phyloP scores from a whole-genome alignment of 2,113 vertebrate species.

The Urocitellus parryii region DNA sequence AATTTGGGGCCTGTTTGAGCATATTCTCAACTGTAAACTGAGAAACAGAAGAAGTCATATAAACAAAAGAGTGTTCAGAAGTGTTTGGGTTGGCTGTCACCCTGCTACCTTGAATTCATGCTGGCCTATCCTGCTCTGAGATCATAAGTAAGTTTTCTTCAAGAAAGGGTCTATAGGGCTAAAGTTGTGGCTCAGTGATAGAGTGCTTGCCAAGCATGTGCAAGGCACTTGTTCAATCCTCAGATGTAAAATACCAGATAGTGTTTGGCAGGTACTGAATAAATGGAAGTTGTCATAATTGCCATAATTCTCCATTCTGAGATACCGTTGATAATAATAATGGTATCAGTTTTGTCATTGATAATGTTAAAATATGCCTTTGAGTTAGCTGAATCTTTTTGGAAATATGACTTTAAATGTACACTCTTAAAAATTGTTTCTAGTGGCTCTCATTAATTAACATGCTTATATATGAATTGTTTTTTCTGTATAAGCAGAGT shows the following conservation, averaged over 20 bases:
- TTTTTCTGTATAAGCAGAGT: not conserved
- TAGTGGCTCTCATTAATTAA: not conserved
- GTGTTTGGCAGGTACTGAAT: not conserved
- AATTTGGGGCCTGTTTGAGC: not conserved
- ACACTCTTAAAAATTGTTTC: not conserved
- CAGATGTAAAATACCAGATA: not conserved
- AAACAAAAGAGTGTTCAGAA: not conserved
- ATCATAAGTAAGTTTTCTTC: slow-evolving; percentile 8
- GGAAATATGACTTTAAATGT: slow-evolving; percentile 35
- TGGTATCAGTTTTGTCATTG: not conserved
- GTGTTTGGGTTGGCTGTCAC: not conserved
- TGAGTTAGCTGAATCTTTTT: slow-evolving; percentile 23
- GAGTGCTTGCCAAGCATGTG: too few relatives aligned
- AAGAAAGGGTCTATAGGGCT: not conserved
- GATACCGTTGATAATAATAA: not conserved
- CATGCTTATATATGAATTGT: not conserved
- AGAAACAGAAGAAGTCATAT: not conserved
- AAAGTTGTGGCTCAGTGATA: too few relatives aligned
- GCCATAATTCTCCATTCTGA: not conserved
- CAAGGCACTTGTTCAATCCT: too few relatives aligned
- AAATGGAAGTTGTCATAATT: not conserved
- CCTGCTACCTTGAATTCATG: slow-evolving; percentile 3
- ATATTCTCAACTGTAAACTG: not conserved
- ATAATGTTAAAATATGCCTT: not conserved
- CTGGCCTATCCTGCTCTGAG: not conserved